Conservation (phyloP, 2,113 vertebrate genomes). For the Rhea pennata region DNA sequence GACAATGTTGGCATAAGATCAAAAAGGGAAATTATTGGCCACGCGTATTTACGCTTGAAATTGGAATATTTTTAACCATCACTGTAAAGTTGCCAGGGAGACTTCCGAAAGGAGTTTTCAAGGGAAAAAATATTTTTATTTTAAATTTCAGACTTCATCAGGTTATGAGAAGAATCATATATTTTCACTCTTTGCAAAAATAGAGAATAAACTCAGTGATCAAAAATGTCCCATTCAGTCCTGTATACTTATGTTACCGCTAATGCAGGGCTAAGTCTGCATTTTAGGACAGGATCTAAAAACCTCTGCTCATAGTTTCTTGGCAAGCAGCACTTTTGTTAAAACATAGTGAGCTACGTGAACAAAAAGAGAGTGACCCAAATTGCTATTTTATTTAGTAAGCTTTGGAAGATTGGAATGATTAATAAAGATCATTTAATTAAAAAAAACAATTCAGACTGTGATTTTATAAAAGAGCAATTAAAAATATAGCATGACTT, state of each 20-base stretch:
- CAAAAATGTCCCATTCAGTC: background rate
- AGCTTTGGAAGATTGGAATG: background rate
- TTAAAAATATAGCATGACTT: background rate
- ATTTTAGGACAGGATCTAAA: background rate
- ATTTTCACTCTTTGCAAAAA: background rate
- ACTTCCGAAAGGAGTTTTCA: background rate
- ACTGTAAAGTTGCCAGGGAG: background rate
- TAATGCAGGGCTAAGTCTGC: background rate
- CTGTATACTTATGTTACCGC: background rate
- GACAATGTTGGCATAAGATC: background rate
- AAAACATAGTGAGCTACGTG: background rate
- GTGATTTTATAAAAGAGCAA: background rate
- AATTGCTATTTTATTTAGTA: background rate
- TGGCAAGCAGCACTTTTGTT: background rate
- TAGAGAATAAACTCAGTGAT: rapidly evolving
- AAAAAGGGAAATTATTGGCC: background rate
- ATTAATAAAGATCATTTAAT: background rate
- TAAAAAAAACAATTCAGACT: background rate
- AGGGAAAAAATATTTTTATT: background rate
- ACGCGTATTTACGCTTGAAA: background rate
- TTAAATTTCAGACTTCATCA: background rate
- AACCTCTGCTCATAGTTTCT: background rate
- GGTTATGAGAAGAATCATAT: background rate
- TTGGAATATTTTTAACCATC: background rate
- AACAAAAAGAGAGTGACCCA: background rate